Evolutionary conservation across 2,888 invertebrate species (phyloP), one percentile per base, ranked within the genome.

Genomic region (Drosophila austrosaltans): DNA sequence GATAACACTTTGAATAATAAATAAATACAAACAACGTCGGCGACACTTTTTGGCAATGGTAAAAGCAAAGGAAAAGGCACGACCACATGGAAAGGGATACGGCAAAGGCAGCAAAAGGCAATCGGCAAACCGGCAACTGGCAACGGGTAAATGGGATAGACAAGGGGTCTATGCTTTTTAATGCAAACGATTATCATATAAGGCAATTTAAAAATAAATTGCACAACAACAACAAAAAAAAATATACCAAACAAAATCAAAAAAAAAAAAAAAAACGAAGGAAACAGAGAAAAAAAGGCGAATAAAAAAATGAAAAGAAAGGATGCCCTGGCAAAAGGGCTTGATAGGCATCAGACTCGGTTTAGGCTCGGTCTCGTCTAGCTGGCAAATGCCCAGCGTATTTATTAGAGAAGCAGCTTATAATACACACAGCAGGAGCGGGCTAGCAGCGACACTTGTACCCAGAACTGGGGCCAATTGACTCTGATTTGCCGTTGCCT

Each of bases 1-100:
- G 85, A 89, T 85, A 89, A 89, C 85, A 87, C 78, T 85, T 85
- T 85, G 89, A 85, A 85, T 85, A 85, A 89, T 89, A 85, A 89
- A 84, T 85, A 89, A 87, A 85, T 81, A 85, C 85, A 87, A 75
- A 66, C 75, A 82, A 71, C 28, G 74, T 28, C 44, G 28, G 32
- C 60, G 59, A 65, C 58, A 68, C 61, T 72, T 77, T 69, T 77
- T 77, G 77, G 77, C 78, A 77, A 72, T 63, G 66, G 67, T 16
- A 44, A 44, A 60, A 20, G 25, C 73, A 74, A 74, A 63, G 57
- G 74, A 62, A 58, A 62, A 53, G 36, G 36, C 36, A 36, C 36
- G 48, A 56, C 42, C 12, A n/a, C 48, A 22, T 22, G 36, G 6
- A 30, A 28, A 5, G 30, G 30, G 30, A 10, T 36, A 2, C 5